phyloP scores from a whole-genome alignment of 2,113 vertebrate species.

The Thryonomys swinderianus region DNA sequence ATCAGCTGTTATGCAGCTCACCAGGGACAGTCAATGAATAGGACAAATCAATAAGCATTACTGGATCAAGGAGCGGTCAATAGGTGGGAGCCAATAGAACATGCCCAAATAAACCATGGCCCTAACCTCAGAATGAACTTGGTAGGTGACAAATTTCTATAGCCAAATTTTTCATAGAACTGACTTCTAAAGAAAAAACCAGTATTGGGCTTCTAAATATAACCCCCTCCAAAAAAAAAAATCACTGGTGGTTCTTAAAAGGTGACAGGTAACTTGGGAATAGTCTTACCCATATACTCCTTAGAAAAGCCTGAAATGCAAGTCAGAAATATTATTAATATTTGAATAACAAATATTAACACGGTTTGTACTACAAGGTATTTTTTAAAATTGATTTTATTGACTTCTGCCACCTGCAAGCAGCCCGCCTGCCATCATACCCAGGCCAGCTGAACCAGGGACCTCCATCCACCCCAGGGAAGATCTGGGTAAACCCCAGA shows the following conservation, averaged over 20 bases:
- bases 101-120: not conserved
- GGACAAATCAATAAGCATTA: not conserved
- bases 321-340: not conserved
- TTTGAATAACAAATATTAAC: not conserved
- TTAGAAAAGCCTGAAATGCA: not conserved
- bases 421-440: too few relatives aligned
- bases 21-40: not conserved
- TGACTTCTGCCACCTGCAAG: not conserved
- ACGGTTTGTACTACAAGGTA: not conserved
- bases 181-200: not conserved
- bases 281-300: not conserved
- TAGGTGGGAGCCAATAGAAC: not conserved
- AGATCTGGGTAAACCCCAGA: too few relatives aligned
- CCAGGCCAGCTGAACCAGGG: too few relatives aligned
- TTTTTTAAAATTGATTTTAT: not conserved
- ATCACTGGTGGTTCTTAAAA: not conserved
- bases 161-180: not conserved
- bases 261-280: not conserved
- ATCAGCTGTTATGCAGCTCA: not conserved
- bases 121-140: not conserved
- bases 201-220: not conserved
- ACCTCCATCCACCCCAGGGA: too few relatives aligned
- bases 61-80: not conserved
- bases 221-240: not conserved
- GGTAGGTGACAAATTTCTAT: not conserved